Conservation (phyloP, 2,888 invertebrate species). For the Trichacis sp. region DNA sequence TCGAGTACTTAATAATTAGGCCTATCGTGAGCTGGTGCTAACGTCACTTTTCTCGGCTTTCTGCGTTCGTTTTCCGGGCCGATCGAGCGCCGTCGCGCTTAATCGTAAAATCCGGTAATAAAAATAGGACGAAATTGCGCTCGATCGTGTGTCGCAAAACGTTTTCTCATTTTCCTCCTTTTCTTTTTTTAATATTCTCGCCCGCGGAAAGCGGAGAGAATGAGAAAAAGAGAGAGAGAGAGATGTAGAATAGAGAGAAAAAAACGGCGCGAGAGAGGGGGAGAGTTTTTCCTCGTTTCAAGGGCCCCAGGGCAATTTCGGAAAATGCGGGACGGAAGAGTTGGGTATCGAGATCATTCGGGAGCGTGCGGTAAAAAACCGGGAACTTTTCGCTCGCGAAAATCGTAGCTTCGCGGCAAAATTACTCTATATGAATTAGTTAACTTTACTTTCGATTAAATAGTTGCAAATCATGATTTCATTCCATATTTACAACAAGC, state of each 20-base stretch:
- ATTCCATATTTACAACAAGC: no score
- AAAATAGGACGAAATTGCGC: constrained; percentile 39
- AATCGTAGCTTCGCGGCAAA: no score
- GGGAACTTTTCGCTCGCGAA: no score
- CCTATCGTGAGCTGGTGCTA: constrained; percentile 67
- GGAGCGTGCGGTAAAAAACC: no score
- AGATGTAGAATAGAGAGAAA: no score
- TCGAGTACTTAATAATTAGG: constrained; percentile 65
- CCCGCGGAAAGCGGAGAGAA: not conserved
- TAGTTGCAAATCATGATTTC: no score
- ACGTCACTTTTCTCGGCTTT: constrained; percentile 15
- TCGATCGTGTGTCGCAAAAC: no score
- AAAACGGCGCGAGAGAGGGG: not conserved
- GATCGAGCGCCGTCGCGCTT: constrained; percentile 2
- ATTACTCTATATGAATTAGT: no score
- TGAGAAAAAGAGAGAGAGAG: constrained; percentile 10
- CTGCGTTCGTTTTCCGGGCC: not conserved
- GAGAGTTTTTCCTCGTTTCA: not conserved
- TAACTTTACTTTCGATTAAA: no score
- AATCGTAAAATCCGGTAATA: constrained; percentile 33
- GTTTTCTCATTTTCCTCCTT: no score
- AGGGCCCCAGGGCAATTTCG: constrained; percentile 13
- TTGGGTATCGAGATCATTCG: not conserved
- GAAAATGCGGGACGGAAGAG: not conserved
- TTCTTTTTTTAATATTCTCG: no score